Evolutionary conservation across 2,797 vertebrate genomes (phyloP), one percentile per base, ranked within the genome.

Genomic region (Eulemur albifrons): DNA sequence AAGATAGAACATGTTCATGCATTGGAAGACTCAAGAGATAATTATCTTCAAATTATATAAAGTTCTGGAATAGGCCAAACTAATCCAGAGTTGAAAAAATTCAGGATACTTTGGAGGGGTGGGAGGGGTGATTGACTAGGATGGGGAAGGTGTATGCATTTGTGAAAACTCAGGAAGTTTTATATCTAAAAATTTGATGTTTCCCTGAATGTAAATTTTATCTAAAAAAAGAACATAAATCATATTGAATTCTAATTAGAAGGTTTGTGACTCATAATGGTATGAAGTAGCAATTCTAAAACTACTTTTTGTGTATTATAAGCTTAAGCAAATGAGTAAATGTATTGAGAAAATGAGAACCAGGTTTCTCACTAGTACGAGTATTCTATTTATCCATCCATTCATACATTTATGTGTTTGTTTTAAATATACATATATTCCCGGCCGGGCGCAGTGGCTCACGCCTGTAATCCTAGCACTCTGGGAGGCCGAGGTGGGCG

Each of bases 161-260:
- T 88, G 30, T 38, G 23, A 91, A 93, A 90, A 76, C 13, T 69
- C 38, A 43, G 77, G 72, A 40, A 88, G 69, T 82, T 93, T 91
- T 93, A 23, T 61, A 45, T 59, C 40, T 57, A 70, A 93, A 7
- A 72, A 48, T 54, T 87, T 54, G 70, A 77, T 35, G 50, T 82
- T 92, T 90, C 20, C 35, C 0, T 35, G n/a, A 93, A 48, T n/a
- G 7, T 48, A 85, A 88, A 77, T 88, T 86, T 95, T 81, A 86
- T 85, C n/a, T 73, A 75, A 86, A 45, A 38, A 87, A 88, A 82
- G 54, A 86, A 92, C 80, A 2, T 82, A 93, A 67, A 59, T 88
- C 14, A 79, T 75, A 72, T 2, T 59, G 32, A 93, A 61, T 17
- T 95, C 23, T 77, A 40, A 14, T 73, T 88, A 70, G 6, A 25